Base-by-base conservation (phyloP, 1,140 invertebrate species). In the Drosophila lowei region DNA sequence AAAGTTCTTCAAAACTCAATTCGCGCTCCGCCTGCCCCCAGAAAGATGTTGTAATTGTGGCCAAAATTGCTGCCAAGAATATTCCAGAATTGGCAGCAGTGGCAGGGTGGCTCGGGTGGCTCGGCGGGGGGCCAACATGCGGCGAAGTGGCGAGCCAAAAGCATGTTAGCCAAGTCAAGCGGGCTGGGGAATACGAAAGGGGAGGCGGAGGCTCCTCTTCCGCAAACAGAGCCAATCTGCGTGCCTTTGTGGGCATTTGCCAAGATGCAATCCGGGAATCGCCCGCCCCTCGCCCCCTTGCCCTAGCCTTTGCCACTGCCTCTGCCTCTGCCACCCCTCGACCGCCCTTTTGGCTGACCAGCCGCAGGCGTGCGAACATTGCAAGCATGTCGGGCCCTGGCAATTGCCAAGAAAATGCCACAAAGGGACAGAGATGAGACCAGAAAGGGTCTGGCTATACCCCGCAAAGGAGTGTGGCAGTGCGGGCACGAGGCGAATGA, bases 31-130 rank as follows among this genome's bases (percentile, higher is more conserved):
- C n/a, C n/a, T n/a, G n/a, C n/a, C n/a, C n/a, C n/a, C n/a, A n/a
- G n/a, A n/a, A n/a, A 76, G 79, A 84, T 76, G 79, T 79, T 84
- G 80, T 83, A 83, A 83, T 83, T 83, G 79, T 83, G 79, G 79
- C 76, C 75, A 67, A 74, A 76, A 84, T 44, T 56, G 66, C 58
- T 83, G 79, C 80, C 79, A 83, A 83, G 80, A 72, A 79, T 75
- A 72, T 76, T 71, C 57, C 49, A 16, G 41, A 49, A 66, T 58
- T 62, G 66, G 77, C 64, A 60, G 47, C 30, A 28, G 38, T n/a
- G n/a, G n/a, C n/a, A n/a, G n/a, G n/a, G n/a, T n/a, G n/a, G n/a
- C n/a, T n/a, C n/a, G n/a, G 25, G 28, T 30, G 30, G 30, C 8
- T 30, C 8, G 30, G 42, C 56, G n/a, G 42, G n/a, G 41, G 34